A percentile compares a stretch with the other conserved stretches of the same genome.
These are phyloP conservation scores for Hybos culiciformis DNA, from an alignment of 2,888 invertebrate species.

Conservation along the genomic window DNA sequence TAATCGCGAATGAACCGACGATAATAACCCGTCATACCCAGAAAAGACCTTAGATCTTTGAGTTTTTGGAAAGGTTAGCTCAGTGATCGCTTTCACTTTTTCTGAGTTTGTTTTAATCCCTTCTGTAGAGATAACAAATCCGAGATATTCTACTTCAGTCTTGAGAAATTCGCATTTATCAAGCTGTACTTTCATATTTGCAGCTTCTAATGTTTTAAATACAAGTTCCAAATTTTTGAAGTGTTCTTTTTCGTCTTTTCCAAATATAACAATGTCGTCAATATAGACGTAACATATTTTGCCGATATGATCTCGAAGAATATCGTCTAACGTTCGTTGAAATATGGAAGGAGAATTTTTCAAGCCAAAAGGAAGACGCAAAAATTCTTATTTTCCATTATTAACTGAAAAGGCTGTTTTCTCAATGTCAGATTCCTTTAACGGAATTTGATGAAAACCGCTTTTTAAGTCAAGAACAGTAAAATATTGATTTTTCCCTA, in stretches of 20 bases:
- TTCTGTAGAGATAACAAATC: not conserved
- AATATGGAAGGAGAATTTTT: constrained; percentile 2
- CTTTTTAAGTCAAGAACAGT: constrained; percentile 5
- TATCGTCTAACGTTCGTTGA: constrained; percentile 4
- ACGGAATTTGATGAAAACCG: not conserved
- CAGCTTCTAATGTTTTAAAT: not conserved
- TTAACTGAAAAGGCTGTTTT: not conserved
- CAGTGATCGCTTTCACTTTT: not conserved
- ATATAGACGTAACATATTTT: constrained; percentile 5
- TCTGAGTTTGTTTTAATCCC: too few species aligned
- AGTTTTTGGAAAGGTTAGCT: too few species aligned
- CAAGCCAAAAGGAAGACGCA: not conserved
- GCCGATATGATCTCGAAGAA: not conserved
- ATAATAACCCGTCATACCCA: too few species aligned
- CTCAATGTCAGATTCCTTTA: not conserved
- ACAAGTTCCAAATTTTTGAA: not conserved
- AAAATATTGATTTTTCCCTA: constrained; percentile 6
- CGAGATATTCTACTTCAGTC: not conserved
- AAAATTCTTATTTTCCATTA: not conserved
- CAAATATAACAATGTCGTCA: constrained; percentile 4
- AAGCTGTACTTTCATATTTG: too few species aligned
- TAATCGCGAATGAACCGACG: too few species aligned
- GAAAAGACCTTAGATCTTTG: too few species aligned
- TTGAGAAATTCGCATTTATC: too few species aligned
- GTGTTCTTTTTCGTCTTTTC: not conserved